Base-by-base conservation (phyloP, 2,113 vertebrate species). In the Ifrita kowaldi region DNA sequence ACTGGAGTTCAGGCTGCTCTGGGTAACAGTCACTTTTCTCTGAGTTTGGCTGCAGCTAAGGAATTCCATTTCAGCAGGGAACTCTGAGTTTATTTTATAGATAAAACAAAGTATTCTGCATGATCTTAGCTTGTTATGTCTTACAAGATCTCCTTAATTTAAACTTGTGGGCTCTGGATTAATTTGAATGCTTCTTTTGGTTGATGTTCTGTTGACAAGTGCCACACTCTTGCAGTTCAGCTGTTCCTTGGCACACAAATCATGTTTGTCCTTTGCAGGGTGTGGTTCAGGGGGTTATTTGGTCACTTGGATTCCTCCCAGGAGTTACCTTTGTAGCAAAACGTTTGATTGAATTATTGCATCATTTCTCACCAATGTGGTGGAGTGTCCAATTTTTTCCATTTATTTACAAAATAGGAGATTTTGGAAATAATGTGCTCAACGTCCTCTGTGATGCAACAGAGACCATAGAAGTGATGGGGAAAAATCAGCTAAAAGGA, bases 21-120 rank as follows among this genome's bases (percentile, higher is more conserved):
- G 57, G 32, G n/a, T n/a, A 22, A 10, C 53, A 42, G 16, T 28
- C 69, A 16, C 9, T 86, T 41, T 68, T 49, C 22, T 52, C 46
- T 30, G 32, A 2, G 1, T 50, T 76, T 73, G 86, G 57, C 78
- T 39, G 30, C 30, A 59, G 33, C 92, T 89, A 30, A 35, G 13
- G 37, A 59, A 10, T 89, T 93, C 84, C 52, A 32, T 91, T 93
- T n/a, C 89, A 73, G 16, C n/a, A 42, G 19, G 8, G 42, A 93
- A 0, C 26, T 82, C 39, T 28, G 21, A 53, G 26, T 24, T 91
- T 47, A 17, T 30, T 85, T 52, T 42, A 28, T 19, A 52, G 44
- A 10, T 65, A 32, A 60, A 77, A 42, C 1, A 1, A 84, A 74
- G 13, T 23, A 49, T 49, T 75, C 21, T 62, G 47, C 46, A 6